Percentiles rank a stretch among this genome's conserved stretches.
phyloP scores from a whole-genome alignment of 2,797 vertebrate species.

The Vultur gryphus region DNA sequence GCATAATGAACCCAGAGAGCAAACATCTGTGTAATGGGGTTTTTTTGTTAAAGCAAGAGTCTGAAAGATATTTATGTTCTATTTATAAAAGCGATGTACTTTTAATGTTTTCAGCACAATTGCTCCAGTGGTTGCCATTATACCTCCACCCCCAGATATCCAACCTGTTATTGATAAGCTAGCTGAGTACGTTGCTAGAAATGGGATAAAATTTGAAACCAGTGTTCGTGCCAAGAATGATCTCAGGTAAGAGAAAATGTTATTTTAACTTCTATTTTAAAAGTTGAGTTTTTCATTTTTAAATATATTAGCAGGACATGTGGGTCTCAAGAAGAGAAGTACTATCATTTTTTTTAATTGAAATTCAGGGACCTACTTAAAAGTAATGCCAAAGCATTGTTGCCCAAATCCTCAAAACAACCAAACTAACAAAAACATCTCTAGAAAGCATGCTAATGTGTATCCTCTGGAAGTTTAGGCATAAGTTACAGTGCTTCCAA shows the following conservation, averaged over 20 bases:
- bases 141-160: conserved; percentile 94
- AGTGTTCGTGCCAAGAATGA: conserved; percentile 97
- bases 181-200: conserved; percentile 95
- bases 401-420: neutral
- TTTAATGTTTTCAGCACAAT: conserved; percentile 71
- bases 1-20: neutral
- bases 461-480: neutral
- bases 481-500: neutral
- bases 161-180: conserved; percentile 98
- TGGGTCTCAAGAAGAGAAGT: neutral
- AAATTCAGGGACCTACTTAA: neutral
- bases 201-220: conserved; percentile 93
- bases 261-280: neutral
- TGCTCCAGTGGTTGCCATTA: conserved; percentile 84
- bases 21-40: neutral
- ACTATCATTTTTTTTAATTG: neutral
- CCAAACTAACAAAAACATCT: neutral
- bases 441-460: neutral
- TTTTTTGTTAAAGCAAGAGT: neutral
- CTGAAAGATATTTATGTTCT: neutral
- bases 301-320: neutral
- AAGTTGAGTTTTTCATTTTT: neutral
- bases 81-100: neutral
- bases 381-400: neutral
- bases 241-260: conserved; percentile 79